Evolutionary conservation across 2,113 vertebrate species (phyloP), one percentile per base, ranked within the genome.

Genomic region (Ursus arctos): DNA sequence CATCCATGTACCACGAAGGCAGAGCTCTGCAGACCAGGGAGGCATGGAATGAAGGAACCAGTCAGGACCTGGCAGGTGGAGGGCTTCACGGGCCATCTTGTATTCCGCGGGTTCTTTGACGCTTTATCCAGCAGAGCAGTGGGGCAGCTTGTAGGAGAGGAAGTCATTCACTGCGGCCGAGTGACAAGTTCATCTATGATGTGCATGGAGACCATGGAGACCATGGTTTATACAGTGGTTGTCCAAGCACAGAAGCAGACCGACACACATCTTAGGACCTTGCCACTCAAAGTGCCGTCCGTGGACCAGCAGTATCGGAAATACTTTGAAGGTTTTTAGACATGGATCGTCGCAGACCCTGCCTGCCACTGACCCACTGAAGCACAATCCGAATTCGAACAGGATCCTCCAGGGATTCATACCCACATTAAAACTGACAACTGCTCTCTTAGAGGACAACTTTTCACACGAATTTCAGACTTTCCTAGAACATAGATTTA

Each of bases 131-230:
- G 22, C 53, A 36, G 22, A 53, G 2, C 3, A 14, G 36, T 3
- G 5, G 19, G 22, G 12, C 33, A 18, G 21, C 31, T 19, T 12
- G 67, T 11, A 43, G 26, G 26, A 7, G 13, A n/a, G 9, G 19
- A 24, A 2, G 1, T 26, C 43, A 1, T 15, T 47, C 40, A 8
- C 7, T 2, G 0, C 0, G 4, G 28, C 10, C 0, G 15, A n/a
- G 16, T 9, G 6, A 51, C 36, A 1, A 18, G 77, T 4, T 8
- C 6, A 22, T 63, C 51, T 16, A 1, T 18, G 0, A 2, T 21
- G 22, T 14, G 24, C 11, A 0, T 10, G 63, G 28, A 49, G n/a
- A 72, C 40, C 8, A 0, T 10, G 59, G 26, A 43, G 28, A 69
- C 43, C 0, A 0, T 4, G 43, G 33, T 74, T 7, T 33, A 24